Evolutionary conservation across 2,113 vertebrate genomes (phyloP).

Genomic region (Saccopteryx bilineata): DNA sequence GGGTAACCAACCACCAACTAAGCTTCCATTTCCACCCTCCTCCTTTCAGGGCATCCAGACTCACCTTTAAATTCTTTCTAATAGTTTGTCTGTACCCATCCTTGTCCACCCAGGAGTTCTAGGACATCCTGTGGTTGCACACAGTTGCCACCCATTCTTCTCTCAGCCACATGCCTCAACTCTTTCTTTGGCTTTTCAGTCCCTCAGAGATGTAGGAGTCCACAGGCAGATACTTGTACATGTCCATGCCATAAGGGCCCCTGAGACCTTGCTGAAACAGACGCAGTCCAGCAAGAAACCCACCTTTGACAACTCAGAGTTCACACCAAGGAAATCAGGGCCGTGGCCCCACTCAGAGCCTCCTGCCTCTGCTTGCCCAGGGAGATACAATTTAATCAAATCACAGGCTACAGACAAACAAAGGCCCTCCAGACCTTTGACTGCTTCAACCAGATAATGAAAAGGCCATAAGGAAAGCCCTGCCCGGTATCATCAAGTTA

Average conservation of each 20-base stretch:
- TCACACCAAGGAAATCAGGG: background rate
- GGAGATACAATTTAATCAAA: background rate
- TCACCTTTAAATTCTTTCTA: background rate
- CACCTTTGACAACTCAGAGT: background rate
- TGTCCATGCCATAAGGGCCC: background rate
- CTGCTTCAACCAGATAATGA: conserved; percentile 49
- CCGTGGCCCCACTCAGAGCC: background rate
- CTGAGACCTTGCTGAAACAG: background rate
- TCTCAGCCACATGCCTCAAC: background rate
- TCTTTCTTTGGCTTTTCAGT: conserved; percentile 16
- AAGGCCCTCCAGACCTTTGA: conserved; percentile 24
- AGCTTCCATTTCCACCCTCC: background rate
- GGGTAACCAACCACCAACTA: background rate
- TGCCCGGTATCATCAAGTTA: conserved; percentile 48
- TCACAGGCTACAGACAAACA: background rate
- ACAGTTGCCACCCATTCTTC: background rate
- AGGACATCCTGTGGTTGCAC: background rate
- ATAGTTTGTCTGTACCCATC: background rate
- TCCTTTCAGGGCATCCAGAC: background rate
- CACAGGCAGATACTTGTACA: background rate
- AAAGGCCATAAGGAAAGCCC: conserved; percentile 52
- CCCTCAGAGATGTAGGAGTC: background rate
- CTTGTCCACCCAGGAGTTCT: background rate
- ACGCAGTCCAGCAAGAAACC: background rate
- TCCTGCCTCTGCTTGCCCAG: background rate